Conservation (phyloP, 1,140 invertebrate genomes). For the Magallana ariakensis region DNA sequence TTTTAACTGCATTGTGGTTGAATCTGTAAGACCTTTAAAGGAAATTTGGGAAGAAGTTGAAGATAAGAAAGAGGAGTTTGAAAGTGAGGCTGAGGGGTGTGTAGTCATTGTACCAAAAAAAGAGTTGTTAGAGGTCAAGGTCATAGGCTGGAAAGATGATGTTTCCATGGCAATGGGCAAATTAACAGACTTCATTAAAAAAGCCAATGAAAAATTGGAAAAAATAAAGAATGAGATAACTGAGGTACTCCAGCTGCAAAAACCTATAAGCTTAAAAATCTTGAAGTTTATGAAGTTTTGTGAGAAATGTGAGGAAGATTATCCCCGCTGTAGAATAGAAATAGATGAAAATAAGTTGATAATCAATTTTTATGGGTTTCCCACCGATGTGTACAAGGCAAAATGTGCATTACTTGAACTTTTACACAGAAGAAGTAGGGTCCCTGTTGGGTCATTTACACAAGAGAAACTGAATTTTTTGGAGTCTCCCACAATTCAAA, state of each 20-base stretch:
- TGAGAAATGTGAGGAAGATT: slow-evolving; percentile 17
- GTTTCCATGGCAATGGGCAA: neutral
- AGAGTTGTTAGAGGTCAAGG: slow-evolving; percentile 16
- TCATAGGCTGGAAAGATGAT: slow-evolving; percentile 32
- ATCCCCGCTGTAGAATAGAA: slow-evolving; percentile 34
- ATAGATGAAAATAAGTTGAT: slow-evolving; percentile 44
- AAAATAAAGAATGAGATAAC: slow-evolving; percentile 43
- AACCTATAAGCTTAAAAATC: slow-evolving; percentile 45
- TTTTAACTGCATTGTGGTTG: slow-evolving; percentile 35
- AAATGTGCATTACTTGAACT: slow-evolving; percentile 40
- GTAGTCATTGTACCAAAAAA: slow-evolving; percentile 30
- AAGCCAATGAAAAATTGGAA: slow-evolving; percentile 28
- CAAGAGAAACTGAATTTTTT: neutral
- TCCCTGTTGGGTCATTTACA: slow-evolving; percentile 7
- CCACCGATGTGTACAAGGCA: slow-evolving; percentile 1
- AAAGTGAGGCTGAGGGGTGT: slow-evolving; percentile 35
- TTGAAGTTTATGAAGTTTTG: slow-evolving; percentile 40
- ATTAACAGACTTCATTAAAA: slow-evolving; percentile 38
- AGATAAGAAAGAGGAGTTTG: neutral
- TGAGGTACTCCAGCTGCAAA: slow-evolving; percentile 21
- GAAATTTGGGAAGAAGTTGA: slow-evolving; percentile 47
- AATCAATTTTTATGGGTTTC: slow-evolving; percentile 41
- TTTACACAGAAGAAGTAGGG: neutral
- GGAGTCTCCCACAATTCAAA: neutral
- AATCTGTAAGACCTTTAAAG: slow-evolving; percentile 23